phyloP scores from a whole-genome alignment of 2,888 invertebrate genomes.

The Tetropium fuscum region DNA sequence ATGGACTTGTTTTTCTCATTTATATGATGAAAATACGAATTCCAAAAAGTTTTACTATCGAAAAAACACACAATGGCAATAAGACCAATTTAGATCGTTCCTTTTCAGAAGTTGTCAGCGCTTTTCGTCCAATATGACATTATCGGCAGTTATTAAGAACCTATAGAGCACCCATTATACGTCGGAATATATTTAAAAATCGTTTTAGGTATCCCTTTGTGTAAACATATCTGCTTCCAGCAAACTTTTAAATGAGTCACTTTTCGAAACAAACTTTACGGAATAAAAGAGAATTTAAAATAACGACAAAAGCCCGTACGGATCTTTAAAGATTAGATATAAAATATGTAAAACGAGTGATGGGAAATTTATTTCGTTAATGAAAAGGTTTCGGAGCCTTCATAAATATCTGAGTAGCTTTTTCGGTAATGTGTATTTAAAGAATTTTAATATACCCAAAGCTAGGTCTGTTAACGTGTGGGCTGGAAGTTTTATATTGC shows the following conservation, averaged over 20 bases:
- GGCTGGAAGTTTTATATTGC: not conserved
- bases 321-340: slow-evolving; percentile 46
- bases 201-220: slow-evolving; percentile 43
- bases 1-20: no score
- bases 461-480: not conserved
- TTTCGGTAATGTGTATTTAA: slow-evolving; percentile 19
- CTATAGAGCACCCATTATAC: slow-evolving; percentile 36
- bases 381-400: slow-evolving; percentile 32
- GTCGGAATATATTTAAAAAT: slow-evolving; percentile 36
- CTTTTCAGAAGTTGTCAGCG: not conserved
- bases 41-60: not conserved
- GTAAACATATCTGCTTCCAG: slow-evolving; percentile 44
- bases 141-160: slow-evolving; percentile 22
- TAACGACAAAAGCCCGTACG: slow-evolving; percentile 43
- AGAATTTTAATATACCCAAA: slow-evolving; percentile 17
- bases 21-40: no score
- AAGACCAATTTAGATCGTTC: not conserved
- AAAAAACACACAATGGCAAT: slow-evolving; percentile 1
- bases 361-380: slow-evolving; percentile 39
- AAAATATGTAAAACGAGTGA: slow-evolving; percentile 46
- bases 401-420: slow-evolving; percentile 26
- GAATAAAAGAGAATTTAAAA: slow-evolving; percentile 48
- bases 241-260: slow-evolving; percentile 47
- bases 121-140: not conserved
- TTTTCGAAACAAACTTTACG: slow-evolving; percentile 42